phyloP scores from a whole-genome alignment of 2,888 invertebrate genomes.

The Tethea ocularis region DNA sequence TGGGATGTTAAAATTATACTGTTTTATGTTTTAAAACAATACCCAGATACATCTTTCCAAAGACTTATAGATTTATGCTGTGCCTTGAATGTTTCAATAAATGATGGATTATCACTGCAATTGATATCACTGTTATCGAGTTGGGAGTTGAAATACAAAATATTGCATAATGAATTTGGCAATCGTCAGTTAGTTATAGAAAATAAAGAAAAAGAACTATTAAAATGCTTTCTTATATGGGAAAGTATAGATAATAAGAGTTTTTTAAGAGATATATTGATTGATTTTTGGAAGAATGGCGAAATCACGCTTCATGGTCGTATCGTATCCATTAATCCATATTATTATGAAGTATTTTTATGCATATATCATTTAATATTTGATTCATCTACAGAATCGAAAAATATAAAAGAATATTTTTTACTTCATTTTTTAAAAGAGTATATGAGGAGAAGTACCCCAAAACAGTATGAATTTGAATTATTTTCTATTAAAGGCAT shows the following conservation, averaged over 20 bases:
- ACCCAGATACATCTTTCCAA: slow-evolving; percentile 59
- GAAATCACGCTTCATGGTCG: slow-evolving; percentile 75
- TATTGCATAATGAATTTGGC: slow-evolving; percentile 58
- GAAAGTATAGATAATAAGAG: slow-evolving; percentile 71
- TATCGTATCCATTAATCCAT: slow-evolving; percentile 72
- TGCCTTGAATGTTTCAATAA: slow-evolving; percentile 62
- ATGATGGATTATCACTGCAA: slow-evolving; percentile 72
- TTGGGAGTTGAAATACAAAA: slow-evolving; percentile 73
- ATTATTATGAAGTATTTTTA: slow-evolving; percentile 76
- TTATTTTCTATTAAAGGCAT: slow-evolving; percentile 76
- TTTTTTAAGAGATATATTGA: slow-evolving; percentile 67
- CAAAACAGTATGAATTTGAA: slow-evolving; percentile 79
- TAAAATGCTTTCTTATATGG: slow-evolving; percentile 66
- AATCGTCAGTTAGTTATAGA: slow-evolving; percentile 55
- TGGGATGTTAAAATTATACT: slow-evolving; percentile 76
- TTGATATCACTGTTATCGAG: slow-evolving; percentile 66
- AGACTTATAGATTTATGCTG: slow-evolving; percentile 64
- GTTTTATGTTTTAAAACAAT: slow-evolving; percentile 70
- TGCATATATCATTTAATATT: slow-evolving; percentile 72
- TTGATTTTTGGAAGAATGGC: slow-evolving; percentile 78
- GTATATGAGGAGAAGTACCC: slow-evolving; percentile 68
- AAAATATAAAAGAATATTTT: slow-evolving; percentile 69
- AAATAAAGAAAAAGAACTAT: slow-evolving; percentile 54
- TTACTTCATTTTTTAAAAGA: slow-evolving; percentile 73
- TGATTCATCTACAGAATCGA: slow-evolving; percentile 49